Evolutionary conservation across 2,797 vertebrate species (phyloP).

Genomic region (Karalla daura): DNA sequence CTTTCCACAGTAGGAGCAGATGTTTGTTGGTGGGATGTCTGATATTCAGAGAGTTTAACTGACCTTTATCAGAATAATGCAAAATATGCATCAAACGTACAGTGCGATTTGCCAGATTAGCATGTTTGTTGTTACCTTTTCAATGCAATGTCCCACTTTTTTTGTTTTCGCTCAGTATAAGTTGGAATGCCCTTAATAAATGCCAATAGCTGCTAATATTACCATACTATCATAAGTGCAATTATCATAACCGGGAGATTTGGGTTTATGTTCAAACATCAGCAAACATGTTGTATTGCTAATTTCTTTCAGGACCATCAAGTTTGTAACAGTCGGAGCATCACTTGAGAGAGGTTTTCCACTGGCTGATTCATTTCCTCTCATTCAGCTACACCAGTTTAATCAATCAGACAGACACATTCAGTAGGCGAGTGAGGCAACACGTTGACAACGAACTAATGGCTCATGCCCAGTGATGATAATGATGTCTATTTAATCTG

Average conservation of each 20-base stretch:
- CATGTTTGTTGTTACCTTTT: not conserved
- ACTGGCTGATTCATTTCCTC: conserved; percentile 40
- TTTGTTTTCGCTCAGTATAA: not conserved
- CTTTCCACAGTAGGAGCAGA: not conserved
- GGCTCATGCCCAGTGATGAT: conserved; percentile 18
- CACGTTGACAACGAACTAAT: conserved; percentile 42
- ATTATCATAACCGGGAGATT: no score
- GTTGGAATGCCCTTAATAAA: not conserved
- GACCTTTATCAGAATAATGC: not conserved
- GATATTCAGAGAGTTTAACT: not conserved
- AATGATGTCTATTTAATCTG: conserved; percentile 43
- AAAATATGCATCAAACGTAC: not conserved
- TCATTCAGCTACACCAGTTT: conserved; percentile 30
- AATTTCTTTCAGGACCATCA: conserved; percentile 21
- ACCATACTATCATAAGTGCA: no score
- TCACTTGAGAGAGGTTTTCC: conserved; percentile 15
- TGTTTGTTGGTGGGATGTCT: no score
- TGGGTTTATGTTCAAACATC: not conserved
- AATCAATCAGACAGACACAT: conserved; percentile 47
- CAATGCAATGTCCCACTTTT: not conserved
- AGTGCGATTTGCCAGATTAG: not conserved
- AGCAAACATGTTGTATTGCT: not conserved
- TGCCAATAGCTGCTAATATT: not conserved
- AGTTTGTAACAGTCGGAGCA: conserved; percentile 7
- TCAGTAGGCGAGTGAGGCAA: conserved; percentile 22